Percentiles rank a stretch among this genome's conserved stretches.
Conservation (phyloP, 2,888 invertebrate genomes). For the Leptinotarsa rubiginosa region DNA sequence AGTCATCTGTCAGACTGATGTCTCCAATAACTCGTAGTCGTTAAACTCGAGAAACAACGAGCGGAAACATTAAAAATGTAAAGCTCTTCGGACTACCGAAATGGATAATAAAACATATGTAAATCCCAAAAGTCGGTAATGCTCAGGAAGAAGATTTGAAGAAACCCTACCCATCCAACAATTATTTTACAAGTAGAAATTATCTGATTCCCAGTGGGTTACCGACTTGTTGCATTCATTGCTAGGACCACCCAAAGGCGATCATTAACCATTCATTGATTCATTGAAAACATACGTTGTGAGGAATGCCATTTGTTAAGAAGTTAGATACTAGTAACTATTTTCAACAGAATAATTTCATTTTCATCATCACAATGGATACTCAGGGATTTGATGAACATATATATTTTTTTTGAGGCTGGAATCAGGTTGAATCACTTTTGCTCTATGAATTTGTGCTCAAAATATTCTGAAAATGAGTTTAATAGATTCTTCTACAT, state of each 20-base stretch:
- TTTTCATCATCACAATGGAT: too few species aligned
- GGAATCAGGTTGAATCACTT: too few species aligned
- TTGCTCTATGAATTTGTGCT: too few species aligned
- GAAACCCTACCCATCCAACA: not conserved
- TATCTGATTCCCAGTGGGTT: conserved; percentile 21
- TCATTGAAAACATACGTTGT: too few species aligned
- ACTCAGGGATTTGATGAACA: too few species aligned
- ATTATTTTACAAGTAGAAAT: conserved; percentile 34
- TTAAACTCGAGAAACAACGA: conserved; percentile 18
- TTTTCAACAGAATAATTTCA: too few species aligned
- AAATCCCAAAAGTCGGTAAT: conserved; percentile 31
- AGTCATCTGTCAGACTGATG: conserved; percentile 1
- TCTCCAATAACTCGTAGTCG: conserved; percentile 2
- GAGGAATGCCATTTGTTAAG: too few species aligned
- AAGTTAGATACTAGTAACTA: too few species aligned
- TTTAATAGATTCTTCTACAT: too few species aligned
- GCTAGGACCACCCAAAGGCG: conserved; percentile 25
- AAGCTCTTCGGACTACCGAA: conserved; percentile 33
- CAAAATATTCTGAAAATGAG: too few species aligned
- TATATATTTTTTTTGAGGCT: too few species aligned
- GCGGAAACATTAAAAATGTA: conserved; percentile 39
- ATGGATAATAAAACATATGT: conserved; percentile 45
- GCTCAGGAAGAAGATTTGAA: conserved; percentile 23
- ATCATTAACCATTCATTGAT: conserved; percentile 7
- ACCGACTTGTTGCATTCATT: not conserved